Conservation (phyloP, 1,140 invertebrate genomes). For the Brachionus manjavacas region DNA sequence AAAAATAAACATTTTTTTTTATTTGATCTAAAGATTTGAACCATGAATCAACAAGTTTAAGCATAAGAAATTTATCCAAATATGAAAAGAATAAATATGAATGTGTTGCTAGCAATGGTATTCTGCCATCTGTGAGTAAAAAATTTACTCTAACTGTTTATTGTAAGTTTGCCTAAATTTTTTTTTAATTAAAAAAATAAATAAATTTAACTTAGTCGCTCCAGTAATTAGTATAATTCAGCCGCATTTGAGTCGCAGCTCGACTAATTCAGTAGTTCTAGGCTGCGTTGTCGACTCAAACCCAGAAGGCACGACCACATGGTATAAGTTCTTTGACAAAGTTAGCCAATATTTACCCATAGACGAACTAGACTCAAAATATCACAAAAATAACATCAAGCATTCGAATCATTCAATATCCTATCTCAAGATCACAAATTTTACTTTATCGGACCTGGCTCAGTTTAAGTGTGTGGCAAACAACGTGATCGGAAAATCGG, state of each 20-base stretch:
- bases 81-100: constrained; percentile 32
- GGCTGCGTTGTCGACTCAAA: constrained; percentile 30
- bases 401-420: constrained; percentile 22
- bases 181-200: not conserved
- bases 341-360: not conserved
- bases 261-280: not conserved
- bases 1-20: not conserved
- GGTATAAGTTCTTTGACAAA: not conserved
- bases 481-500: constrained; percentile 9
- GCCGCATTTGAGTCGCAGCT: not conserved
- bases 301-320: not conserved
- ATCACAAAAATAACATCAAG: not conserved
- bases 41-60: constrained; percentile 30
- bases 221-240: constrained; percentile 20
- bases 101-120: constrained; percentile 42
- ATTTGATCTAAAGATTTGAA: constrained; percentile 29
- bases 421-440: constrained; percentile 28
- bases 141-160: constrained; percentile 34
- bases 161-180: constrained; percentile 12
- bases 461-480: constrained; percentile 20
- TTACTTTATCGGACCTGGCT: not conserved
- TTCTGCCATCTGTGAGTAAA: constrained; percentile 39
- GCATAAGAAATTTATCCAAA: constrained; percentile 27
- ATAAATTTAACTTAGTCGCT: not conserved
- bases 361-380: not conserved